These are phyloP conservation scores for Nothoprocta perdicaria DNA, from an alignment of 2,113 vertebrate genomes.

Conservation along the genomic window DNA sequence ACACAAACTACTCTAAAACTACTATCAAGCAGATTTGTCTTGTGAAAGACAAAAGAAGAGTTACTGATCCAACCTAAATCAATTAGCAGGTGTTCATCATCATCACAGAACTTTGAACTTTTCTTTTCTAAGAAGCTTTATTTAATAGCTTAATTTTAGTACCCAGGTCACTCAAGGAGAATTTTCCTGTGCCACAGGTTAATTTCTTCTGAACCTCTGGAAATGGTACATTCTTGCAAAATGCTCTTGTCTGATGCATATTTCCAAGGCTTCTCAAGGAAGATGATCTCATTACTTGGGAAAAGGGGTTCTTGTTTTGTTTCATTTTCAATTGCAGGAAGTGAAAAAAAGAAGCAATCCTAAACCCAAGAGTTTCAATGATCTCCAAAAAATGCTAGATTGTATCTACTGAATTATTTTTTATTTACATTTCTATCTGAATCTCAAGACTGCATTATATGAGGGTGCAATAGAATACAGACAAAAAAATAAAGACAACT, in stretches of 20 bases:
- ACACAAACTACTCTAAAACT: conserved; percentile 16
- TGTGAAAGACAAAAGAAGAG: conserved; percentile 14
- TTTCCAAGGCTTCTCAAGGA: background rate
- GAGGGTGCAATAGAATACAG: background rate
- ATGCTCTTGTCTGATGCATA: background rate
- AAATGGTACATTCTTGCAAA: background rate
- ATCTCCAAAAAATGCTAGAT: background rate
- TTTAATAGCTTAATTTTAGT: conserved; percentile 52
- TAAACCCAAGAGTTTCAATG: background rate
- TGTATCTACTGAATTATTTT: background rate
- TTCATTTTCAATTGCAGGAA: background rate
- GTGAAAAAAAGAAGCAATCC: background rate
- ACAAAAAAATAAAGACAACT: background rate
- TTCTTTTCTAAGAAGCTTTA: conserved; percentile 67
- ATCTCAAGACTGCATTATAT: background rate
- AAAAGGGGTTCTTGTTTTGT: background rate
- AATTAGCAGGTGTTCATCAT: conserved; percentile 38
- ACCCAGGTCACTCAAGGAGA: conserved; percentile 27
- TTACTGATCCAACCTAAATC: conserved; percentile 51
- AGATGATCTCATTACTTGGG: background rate
- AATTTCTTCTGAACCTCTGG: conserved; percentile 8
- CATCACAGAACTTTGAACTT: conserved; percentile 38
- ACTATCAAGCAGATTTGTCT: background rate
- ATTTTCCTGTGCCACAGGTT: background rate
- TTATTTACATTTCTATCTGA: background rate